Evolutionary conservation across 2,113 vertebrate genomes (phyloP).

Genomic region (Syrrhaptes paradoxus): DNA sequence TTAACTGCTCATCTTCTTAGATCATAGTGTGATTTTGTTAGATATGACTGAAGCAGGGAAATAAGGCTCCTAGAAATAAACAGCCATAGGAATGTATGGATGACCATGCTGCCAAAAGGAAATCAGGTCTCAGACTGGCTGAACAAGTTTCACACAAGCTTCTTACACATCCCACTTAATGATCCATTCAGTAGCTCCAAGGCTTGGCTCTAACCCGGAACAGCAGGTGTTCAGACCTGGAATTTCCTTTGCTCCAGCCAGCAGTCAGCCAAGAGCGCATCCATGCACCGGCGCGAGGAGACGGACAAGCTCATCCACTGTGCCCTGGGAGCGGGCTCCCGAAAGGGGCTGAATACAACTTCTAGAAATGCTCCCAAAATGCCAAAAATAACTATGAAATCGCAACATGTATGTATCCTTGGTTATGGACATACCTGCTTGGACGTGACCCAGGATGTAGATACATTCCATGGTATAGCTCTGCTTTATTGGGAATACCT

Average conservation of each 20-base stretch:
- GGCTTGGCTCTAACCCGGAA: neutral
- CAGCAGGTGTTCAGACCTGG: neutral
- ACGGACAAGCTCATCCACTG: rapidly evolving
- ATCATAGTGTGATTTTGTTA: neutral
- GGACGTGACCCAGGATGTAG: neutral
- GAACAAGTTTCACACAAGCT: neutral
- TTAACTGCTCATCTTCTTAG: neutral
- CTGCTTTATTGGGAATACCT: neutral
- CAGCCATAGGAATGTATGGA: neutral
- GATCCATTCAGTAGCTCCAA: neutral
- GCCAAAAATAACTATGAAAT: neutral
- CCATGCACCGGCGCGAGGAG: rapidly evolving
- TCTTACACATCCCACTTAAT: neutral
- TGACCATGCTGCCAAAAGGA: neutral
- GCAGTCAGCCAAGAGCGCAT: rapidly evolving
- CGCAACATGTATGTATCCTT: neutral
- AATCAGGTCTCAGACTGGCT: neutral
- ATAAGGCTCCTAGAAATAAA: neutral
- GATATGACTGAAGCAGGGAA: neutral
- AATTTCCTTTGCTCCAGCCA: neutral
- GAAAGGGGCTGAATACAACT: neutral
- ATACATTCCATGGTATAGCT: neutral
- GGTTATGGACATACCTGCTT: neutral
- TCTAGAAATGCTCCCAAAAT: neutral
- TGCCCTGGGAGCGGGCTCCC: neutral